These are phyloP conservation scores for Agapornis canus DNA, from an alignment of 2,797 vertebrate species.

Conservation along the genomic window DNA sequence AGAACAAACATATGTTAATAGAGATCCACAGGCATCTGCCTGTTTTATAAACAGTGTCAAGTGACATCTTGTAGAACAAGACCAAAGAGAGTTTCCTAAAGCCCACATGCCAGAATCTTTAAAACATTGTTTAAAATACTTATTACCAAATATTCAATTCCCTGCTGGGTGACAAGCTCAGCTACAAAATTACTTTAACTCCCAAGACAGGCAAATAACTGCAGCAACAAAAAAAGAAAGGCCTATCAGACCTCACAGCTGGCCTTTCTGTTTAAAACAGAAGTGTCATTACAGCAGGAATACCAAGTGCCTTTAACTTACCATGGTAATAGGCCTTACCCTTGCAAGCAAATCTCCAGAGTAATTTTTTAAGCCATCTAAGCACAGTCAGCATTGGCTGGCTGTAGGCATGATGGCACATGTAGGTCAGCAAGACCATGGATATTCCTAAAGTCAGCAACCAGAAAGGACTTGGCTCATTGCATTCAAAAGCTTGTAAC, in stretches of 20 bases:
- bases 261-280: constrained; percentile 18
- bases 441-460: constrained; percentile 58
- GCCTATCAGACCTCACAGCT: background rate
- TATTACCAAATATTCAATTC: background rate
- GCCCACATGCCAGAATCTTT: background rate
- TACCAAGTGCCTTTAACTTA: background rate
- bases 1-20: background rate
- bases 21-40: background rate
- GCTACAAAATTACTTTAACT: constrained; percentile 29
- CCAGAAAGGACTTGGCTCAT: constrained; percentile 12
- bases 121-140: background rate
- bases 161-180: background rate
- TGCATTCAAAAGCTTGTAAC: background rate
- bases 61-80: background rate
- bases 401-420: background rate
- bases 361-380: background rate
- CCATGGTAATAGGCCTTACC: background rate
- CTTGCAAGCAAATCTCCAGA: background rate
- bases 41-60: constrained; percentile 20
- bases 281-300: background rate
- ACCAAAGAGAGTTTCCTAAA: background rate
- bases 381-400: background rate
- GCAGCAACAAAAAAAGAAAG: background rate
- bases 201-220: constrained; percentile 25
- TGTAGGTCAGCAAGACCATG: constrained; percentile 24